These are phyloP conservation scores for Pipa parva DNA, from an alignment of 2,113 vertebrate genomes.

Conservation along the genomic window DNA sequence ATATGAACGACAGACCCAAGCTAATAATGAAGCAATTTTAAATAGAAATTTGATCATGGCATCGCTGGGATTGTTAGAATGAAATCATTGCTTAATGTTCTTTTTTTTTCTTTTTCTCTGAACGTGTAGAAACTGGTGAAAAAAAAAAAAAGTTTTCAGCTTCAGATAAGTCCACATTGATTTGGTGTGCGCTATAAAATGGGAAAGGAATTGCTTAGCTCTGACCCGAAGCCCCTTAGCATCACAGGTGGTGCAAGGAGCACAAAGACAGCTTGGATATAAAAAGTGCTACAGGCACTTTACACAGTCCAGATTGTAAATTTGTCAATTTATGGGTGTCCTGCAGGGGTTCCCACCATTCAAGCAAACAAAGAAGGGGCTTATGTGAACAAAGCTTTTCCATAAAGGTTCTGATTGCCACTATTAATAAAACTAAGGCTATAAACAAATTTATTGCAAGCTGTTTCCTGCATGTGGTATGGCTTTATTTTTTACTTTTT, in stretches of 20 bases:
- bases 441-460: slow-evolving; percentile 51
- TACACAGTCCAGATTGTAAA: slow-evolving; percentile 59
- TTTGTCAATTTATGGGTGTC: slow-evolving; percentile 61
- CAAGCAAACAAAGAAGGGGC: slow-evolving; percentile 52
- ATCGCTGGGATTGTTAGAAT: no score
- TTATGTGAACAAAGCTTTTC: slow-evolving; percentile 49
- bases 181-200: slow-evolving; percentile 45
- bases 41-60: no score
- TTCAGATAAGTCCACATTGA: slow-evolving; percentile 53
- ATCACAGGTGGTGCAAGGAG: slow-evolving; percentile 60
- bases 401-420: slow-evolving; percentile 53
- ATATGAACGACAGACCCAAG: no score
- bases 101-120: no score
- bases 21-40: no score
- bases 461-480: slow-evolving; percentile 44
- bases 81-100: no score
- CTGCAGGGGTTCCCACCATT: slow-evolving; percentile 52
- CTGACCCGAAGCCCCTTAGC: slow-evolving; percentile 51
- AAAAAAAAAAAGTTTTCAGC: slow-evolving; percentile 58
- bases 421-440: slow-evolving; percentile 53
- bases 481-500: slow-evolving; percentile 1
- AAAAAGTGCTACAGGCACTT: slow-evolving; percentile 56
- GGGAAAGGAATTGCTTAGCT: slow-evolving; percentile 47
- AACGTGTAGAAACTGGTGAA: no score
- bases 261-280: slow-evolving; percentile 56